These are phyloP conservation scores for Epizoanthus stellaris DNA, from an alignment of 92 coral and sea anemone species.

Conservation along the genomic window DNA sequence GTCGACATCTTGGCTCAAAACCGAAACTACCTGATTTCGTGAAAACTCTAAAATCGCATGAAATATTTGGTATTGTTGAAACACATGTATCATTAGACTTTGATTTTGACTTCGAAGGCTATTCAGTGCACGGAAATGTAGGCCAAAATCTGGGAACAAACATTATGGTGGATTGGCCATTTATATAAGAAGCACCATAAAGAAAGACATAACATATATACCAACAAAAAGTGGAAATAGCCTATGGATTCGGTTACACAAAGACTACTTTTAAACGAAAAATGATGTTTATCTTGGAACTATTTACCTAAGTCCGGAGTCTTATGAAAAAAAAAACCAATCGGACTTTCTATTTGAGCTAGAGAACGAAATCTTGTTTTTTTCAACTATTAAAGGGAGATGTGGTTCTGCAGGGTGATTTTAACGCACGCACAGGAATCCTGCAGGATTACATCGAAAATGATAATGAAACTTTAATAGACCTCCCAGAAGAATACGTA, in stretches of 20 bases:
- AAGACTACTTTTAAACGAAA: constrained; percentile 15
- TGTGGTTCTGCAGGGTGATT: constrained; percentile 7
- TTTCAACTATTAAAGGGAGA: constrained; percentile 26
- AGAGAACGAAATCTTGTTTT: constrained; percentile 28
- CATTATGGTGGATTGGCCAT: background rate
- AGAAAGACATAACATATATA: background rate
- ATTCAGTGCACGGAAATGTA: no score
- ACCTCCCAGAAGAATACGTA: constrained; percentile 20
- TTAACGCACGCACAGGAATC: constrained; percentile 22
- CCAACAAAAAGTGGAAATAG: background rate
- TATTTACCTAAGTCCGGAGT: constrained; percentile 37
- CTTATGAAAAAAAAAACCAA: constrained; percentile 11
- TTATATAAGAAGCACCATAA: background rate
- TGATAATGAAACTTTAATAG: background rate
- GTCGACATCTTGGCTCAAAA: no score
- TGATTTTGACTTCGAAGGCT: no score
- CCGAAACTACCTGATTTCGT: no score
- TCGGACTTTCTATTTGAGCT: constrained; percentile 26
- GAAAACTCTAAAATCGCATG: no score
- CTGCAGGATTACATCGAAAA: background rate
- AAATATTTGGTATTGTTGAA: no score
- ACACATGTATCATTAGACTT: no score
- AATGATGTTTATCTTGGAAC: constrained; percentile 49
- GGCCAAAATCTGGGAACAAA: background rate
- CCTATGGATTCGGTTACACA: constrained; percentile 11